phyloP scores from a whole-genome alignment of 2,888 invertebrate species.

The Hecatera dysodea region DNA sequence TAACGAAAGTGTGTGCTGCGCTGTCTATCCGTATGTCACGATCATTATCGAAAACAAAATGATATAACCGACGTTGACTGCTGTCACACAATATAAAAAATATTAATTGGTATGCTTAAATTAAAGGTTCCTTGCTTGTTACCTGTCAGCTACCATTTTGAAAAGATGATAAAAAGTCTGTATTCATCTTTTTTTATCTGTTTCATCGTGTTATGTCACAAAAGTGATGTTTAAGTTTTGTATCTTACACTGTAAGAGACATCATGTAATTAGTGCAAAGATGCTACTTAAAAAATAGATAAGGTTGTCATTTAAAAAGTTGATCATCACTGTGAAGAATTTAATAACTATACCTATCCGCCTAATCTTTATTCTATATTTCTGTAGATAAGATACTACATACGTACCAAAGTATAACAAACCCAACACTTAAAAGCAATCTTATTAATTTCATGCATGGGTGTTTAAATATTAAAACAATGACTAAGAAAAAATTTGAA shows the following conservation, averaged over 20 bases:
- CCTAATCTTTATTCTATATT: too few species aligned
- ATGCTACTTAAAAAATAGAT: not conserved
- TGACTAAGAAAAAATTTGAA: conserved; percentile 29
- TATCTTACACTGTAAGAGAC: not conserved
- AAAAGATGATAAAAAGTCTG: conserved; percentile 25
- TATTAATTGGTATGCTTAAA: conserved; percentile 45
- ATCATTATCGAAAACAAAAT: conserved; percentile 61
- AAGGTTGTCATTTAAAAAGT: not conserved
- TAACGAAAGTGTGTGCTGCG: conserved; percentile 33
- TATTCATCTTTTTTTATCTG: conserved; percentile 9
- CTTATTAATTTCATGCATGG: conserved; percentile 8
- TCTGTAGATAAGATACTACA: too few species aligned
- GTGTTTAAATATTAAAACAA: conserved; percentile 24
- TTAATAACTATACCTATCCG: not conserved
- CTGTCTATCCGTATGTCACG: conserved; percentile 48
- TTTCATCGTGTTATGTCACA: conserved; percentile 18
- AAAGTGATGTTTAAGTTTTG: conserved; percentile 1
- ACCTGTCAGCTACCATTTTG: conserved; percentile 37
- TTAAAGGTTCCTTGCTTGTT: conserved; percentile 30
- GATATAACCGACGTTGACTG: conserved; percentile 40
- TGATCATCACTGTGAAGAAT: not conserved
- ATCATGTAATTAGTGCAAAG: conserved; percentile 4
- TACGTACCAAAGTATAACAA: too few species aligned
- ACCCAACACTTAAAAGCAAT: not conserved
- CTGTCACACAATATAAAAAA: conserved; percentile 51